These are phyloP conservation scores for Sternotherus odoratus DNA, from an alignment of 2,797 vertebrate genomes.

Conservation along the genomic window DNA sequence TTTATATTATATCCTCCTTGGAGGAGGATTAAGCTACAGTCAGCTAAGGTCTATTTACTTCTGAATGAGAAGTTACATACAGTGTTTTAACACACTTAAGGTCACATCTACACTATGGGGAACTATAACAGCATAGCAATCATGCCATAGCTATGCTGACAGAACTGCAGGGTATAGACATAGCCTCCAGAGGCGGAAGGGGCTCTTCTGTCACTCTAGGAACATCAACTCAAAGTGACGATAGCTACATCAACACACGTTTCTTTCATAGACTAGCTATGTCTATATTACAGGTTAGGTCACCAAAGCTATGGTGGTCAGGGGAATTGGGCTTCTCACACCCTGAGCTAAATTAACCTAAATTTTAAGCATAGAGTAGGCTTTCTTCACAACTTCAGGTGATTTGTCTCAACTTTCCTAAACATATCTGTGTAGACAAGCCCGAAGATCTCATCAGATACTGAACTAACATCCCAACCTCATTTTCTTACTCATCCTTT, in stretches of 20 bases:
- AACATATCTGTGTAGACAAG: not conserved
- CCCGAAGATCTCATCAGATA: not conserved
- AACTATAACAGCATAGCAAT: not conserved
- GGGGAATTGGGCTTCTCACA: not conserved
- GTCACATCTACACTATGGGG: not conserved
- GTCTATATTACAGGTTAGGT: not conserved
- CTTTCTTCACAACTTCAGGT: not conserved
- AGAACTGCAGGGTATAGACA: not conserved
- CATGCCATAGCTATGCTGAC: not conserved
- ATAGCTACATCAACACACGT: not conserved
- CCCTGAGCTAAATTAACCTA: not conserved
- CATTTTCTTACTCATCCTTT: not conserved
- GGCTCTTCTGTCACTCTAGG: not conserved
- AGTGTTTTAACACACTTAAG: not conserved
- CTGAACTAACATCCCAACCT: not conserved
- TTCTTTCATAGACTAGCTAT: not conserved
- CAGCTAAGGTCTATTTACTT: not conserved
- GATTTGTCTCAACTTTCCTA: not conserved
- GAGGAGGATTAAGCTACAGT: not conserved
- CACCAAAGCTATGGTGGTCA: not conserved
- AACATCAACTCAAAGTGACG: not conserved
- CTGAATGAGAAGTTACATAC: not conserved
- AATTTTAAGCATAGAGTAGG: not conserved
- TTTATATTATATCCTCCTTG: not conserved
- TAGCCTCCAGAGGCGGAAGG: not conserved